Base-by-base conservation (phyloP, 2,888 invertebrate species). In the Drymonia ruficornis region DNA sequence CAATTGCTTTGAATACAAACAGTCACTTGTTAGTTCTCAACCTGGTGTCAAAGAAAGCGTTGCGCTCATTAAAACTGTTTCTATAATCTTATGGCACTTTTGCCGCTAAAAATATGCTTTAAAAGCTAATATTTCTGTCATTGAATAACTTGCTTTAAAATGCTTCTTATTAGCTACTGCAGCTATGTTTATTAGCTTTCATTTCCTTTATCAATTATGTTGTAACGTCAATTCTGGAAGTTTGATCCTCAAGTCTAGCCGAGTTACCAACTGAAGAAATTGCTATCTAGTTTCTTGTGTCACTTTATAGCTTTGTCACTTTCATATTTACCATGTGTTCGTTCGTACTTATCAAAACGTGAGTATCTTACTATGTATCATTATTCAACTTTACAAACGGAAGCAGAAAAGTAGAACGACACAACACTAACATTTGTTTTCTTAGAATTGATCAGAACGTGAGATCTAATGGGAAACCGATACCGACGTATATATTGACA, bases 61-160 rank as follows among this genome's bases (percentile, higher is more conserved):
- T 56, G 46, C 52, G 63, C 75, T 78, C 72, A 70, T 80, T 80
- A 80, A 70, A 78, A 74, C 64, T 64, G 73, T 63, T 71, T 72
- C 67, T 57, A 61, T 70, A 71, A 73, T 76, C 63, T 63, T 49
- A 47, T 52, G 34, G 40, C 52, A 8, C 55, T 55, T 47, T 47
- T 47, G 45, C 40, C 45, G 29, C 46, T 47, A 38, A 45, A 47
- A 55, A 50, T 38, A 29, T 34, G 59, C 52, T 56, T 48, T 63
- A 55, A 56, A 49, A 56, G 59, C 63, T 65, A 67, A 61, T 48
- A 40, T 50, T 53, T 49, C 55, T 55, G 40, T 54, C 45, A 43
- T 53, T 29, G 18, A 42, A 42, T 18, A 42, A 3, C 31, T 56
- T 15, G 16, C 54, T 52, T 43, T 45, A 52, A 55, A 62, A 45